Base-by-base conservation (phyloP, 1,140 invertebrate species). In the Leptestheria dahalacensis region DNA sequence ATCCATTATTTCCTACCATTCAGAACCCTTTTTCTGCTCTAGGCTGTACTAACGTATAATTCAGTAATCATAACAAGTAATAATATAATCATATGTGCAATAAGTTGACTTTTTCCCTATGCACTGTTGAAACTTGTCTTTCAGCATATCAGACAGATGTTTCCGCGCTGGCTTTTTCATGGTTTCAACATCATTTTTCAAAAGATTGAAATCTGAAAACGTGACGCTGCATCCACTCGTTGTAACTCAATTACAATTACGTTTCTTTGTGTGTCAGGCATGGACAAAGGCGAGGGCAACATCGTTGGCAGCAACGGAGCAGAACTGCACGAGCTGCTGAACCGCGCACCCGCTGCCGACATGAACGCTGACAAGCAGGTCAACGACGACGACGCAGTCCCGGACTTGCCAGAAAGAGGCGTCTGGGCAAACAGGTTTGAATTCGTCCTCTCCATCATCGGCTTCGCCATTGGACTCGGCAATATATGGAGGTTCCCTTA, bases 401-500 rank as follows among this genome's bases (percentile, higher is more conserved):
- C 33, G 9, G 29, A 62, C 51, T n/a, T 62, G 23, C 61, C 61
- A 3, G 48, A 50, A 15, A 26, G 76, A 24, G 75, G 75, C 1
- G 74, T 75, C 62, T 78, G 77, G 77, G 66, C 68, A 0, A 71
- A 68, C 23, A 71, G 74, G 53, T 68, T 76, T 26, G 77, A 78
- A 63, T 78, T 78, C 66, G 60, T 78, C 20, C 65, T 78, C 1
- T 75, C 75, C 6, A 68, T 72, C 60, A 64, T 77, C 10, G 73
- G 75, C 12, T 77, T 75, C 60, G 73, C 75, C 23, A 73, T 78
- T 11, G 77, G 77, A 1, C 67, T 78, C 11, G 76, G 77, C n/a
- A 78, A 78, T 61, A 71, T 78, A 24, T 78, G 77, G 77, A 63
- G 77, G 33, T 78, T 62, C 47, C 61, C 61, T 23, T 62, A 62